Evolutionary conservation across 2,113 vertebrate species (phyloP).

Genomic region (Brienomyrus brachyistius): DNA sequence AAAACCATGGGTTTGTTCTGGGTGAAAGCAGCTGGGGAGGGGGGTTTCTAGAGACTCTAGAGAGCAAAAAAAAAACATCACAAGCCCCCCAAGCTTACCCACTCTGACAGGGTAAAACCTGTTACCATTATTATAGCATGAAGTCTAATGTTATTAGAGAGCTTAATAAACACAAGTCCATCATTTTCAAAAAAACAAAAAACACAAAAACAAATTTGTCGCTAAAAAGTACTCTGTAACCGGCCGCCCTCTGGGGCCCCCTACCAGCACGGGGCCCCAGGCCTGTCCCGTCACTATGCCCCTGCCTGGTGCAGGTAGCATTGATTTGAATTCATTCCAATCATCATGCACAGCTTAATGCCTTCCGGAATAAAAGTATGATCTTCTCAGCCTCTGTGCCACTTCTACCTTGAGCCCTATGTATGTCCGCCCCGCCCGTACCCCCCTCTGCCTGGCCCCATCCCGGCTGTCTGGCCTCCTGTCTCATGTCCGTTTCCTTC

Average conservation of each 20-base stretch:
- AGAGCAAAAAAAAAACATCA: neutral
- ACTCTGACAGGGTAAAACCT: neutral
- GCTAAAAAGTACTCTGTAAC: neutral
- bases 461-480: conserved; percentile 60
- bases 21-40: neutral
- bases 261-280: neutral
- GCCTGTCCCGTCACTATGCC: neutral
- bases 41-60: neutral
- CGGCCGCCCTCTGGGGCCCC: neutral
- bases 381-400: neutral
- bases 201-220: neutral
- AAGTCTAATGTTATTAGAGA: neutral
- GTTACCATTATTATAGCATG: neutral
- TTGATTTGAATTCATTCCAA: neutral
- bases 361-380: neutral
- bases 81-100: neutral
- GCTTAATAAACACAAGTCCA: neutral
- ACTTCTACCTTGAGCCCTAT: neutral
- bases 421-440: conserved; percentile 44
- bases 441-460: conserved; percentile 29
- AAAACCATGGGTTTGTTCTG: neutral
- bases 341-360: neutral
- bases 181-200: neutral
- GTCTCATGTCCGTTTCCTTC: conserved; percentile 63
- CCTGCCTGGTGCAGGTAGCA: neutral